These are phyloP conservation scores for Eupelmus urozonus DNA, from an alignment of 2,888 invertebrate genomes.

Conservation along the genomic window DNA sequence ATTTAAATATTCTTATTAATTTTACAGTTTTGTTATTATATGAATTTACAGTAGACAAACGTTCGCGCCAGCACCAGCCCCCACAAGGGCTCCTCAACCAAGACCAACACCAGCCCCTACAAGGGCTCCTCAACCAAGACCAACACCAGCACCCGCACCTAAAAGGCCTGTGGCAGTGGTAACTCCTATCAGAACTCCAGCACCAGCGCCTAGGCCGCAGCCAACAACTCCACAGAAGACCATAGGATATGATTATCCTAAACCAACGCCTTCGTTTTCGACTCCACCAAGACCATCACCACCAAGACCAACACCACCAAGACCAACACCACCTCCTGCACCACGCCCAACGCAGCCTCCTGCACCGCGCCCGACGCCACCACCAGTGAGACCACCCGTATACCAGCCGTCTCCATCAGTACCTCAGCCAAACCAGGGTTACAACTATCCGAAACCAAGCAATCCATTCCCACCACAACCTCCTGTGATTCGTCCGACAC, in stretches of 20 bases:
- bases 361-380: constrained; percentile 40
- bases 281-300: constrained; percentile 56
- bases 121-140: constrained; percentile 52
- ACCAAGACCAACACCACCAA: constrained; percentile 56
- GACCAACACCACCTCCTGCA: constrained; percentile 62
- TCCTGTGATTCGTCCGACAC: constrained; percentile 30
- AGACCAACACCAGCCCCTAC: constrained; percentile 53
- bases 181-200: constrained; percentile 49
- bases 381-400: constrained; percentile 1
- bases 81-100: constrained; percentile 43
- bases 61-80: constrained; percentile 20
- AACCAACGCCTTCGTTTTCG: constrained; percentile 45
- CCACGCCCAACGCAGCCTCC: constrained; percentile 52
- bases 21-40: background rate
- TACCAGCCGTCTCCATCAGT: constrained; percentile 62
- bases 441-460: constrained; percentile 16
- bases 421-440: constrained; percentile 44
- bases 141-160: constrained; percentile 52
- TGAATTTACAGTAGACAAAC: constrained; percentile 35
- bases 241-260: constrained; percentile 1
- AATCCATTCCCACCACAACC: constrained; percentile 33
- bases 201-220: constrained; percentile 28
- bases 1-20: background rate
- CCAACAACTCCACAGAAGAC: background rate
- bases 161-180: constrained; percentile 55